Evolutionary conservation across 2,888 invertebrate genomes (phyloP).

Genomic region (Chorisops tibialis): DNA sequence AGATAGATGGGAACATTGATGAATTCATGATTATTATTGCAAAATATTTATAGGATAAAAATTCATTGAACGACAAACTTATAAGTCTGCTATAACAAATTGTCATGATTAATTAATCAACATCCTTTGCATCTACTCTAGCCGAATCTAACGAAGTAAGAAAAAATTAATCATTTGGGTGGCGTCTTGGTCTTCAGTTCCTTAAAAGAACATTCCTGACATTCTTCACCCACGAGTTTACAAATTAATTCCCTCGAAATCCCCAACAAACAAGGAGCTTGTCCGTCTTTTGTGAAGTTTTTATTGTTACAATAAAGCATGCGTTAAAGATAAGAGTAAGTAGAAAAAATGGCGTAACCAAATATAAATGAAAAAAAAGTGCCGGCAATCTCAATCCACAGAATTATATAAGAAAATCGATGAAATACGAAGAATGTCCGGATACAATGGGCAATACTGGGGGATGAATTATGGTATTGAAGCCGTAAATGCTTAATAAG

Average conservation of each 20-base stretch:
- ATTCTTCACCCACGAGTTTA: not conserved
- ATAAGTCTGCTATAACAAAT: no score
- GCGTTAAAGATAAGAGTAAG: not conserved
- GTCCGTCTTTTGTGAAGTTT: not conserved
- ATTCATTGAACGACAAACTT: no score
- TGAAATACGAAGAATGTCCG: not conserved
- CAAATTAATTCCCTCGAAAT: not conserved
- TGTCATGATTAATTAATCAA: no score
- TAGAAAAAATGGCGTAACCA: not conserved
- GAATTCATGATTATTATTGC: no score
- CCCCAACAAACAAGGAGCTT: not conserved
- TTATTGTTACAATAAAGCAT: not conserved
- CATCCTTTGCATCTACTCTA: no score
- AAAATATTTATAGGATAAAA: no score
- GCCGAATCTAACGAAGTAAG: no score
- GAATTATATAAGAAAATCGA: not conserved
- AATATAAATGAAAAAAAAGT: not conserved
- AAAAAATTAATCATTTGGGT: no score
- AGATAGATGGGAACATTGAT: no score
- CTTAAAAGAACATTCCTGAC: no score
- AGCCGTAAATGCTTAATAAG: constrained; percentile 32
- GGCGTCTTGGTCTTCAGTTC: no score
- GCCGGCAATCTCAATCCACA: not conserved
- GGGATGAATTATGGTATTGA: constrained; percentile 28
- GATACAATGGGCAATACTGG: not conserved